Evolutionary conservation across 2,113 vertebrate species (phyloP).

Genomic region (Bujurquina vittata): DNA sequence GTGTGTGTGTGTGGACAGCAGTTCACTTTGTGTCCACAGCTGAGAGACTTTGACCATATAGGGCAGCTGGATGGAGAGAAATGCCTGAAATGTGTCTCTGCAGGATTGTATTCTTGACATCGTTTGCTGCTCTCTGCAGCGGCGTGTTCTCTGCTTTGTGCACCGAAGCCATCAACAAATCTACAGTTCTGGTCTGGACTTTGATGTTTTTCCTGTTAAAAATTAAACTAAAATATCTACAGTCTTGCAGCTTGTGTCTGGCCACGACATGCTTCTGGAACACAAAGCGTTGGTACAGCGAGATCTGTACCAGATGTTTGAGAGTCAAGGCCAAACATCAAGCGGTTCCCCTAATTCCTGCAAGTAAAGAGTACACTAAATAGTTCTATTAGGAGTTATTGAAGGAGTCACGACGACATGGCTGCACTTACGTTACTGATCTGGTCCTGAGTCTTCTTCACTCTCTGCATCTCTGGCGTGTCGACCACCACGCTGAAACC

Average conservation of each 20-base stretch:
- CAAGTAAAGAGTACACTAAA: neutral
- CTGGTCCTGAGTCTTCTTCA: slow-evolving; percentile 93
- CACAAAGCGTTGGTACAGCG: neutral
- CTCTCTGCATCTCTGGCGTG: slow-evolving; percentile 65
- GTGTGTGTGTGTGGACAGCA: neutral
- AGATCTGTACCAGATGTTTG: slow-evolving; percentile 2
- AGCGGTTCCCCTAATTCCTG: neutral
- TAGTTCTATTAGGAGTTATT: neutral
- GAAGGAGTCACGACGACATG: neutral
- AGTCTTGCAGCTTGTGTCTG: neutral
- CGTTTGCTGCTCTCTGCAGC: neutral
- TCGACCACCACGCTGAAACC: slow-evolving; percentile 80
- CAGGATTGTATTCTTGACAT: slow-evolving; percentile 32
- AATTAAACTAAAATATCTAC: neutral
- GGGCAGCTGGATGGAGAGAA: slow-evolving; percentile 68
- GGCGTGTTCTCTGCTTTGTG: neutral
- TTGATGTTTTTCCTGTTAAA: neutral
- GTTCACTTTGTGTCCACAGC: slow-evolving; percentile 57
- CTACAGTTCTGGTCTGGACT: neutral
- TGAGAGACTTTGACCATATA: slow-evolving; percentile 76
- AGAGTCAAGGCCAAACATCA: neutral
- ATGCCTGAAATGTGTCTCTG: slow-evolving; percentile 68
- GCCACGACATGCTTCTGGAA: neutral
- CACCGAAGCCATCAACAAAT: neutral
- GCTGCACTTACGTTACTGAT: slow-evolving; percentile 87